These are phyloP conservation scores for Mesopsocus fuscifrons DNA, from an alignment of 2,888 invertebrate species.

Conservation along the genomic window DNA sequence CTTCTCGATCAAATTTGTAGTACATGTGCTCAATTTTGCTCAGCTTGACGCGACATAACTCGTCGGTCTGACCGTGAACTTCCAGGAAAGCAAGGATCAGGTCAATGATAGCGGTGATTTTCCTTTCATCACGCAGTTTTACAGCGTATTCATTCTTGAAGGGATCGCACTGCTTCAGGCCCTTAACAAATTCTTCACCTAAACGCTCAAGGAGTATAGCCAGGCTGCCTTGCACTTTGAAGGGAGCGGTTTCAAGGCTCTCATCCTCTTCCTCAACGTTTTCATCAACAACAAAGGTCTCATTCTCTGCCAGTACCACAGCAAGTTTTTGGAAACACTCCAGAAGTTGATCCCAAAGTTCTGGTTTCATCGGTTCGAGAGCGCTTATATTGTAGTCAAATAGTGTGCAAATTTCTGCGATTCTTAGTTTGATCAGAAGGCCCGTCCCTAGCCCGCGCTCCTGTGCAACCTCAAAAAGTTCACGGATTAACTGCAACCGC, in stretches of 20 bases:
- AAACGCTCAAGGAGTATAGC: constrained; percentile 84
- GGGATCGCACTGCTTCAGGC: constrained; percentile 93
- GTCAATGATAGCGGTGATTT: constrained; percentile 76
- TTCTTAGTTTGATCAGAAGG: constrained; percentile 76
- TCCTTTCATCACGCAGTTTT: constrained; percentile 74
- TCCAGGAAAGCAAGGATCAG: constrained; percentile 61
- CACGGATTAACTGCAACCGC: constrained; percentile 83
- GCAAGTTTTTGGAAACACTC: constrained; percentile 44
- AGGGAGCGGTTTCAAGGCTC: constrained; percentile 51
- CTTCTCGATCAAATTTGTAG: constrained; percentile 85
- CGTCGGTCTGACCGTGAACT: constrained; percentile 53
- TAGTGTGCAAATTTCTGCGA: constrained; percentile 84
- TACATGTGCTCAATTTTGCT: constrained; percentile 95
- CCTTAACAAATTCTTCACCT: constrained; percentile 93
- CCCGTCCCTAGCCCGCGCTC: constrained; percentile 76
- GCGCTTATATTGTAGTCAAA: constrained; percentile 98
- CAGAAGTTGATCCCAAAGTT: constrained; percentile 81
- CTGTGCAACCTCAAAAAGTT: constrained; percentile 69
- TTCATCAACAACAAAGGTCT: constrained; percentile 64
- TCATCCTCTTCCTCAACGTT: constrained; percentile 73
- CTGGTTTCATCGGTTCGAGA: constrained; percentile 91
- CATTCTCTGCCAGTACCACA: constrained; percentile 48
- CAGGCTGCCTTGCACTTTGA: constrained; percentile 70
- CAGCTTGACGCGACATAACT: constrained; percentile 85
- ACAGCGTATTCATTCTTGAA: constrained; percentile 96